phyloP scores from a whole-genome alignment of 1,140 invertebrate genomes.

The Heliconius eleuchia region DNA sequence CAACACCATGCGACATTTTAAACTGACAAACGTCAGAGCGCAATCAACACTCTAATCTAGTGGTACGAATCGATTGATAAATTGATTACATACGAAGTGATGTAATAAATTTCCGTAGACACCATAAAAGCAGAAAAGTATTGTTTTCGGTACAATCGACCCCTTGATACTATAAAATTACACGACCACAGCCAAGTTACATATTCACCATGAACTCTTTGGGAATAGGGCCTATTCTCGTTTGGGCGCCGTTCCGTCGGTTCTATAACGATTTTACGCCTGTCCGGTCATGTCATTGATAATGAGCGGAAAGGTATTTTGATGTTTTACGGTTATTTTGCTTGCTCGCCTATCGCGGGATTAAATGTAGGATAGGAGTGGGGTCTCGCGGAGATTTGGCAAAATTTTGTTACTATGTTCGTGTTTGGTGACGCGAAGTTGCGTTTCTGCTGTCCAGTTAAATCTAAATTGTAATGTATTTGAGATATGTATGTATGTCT shows the following conservation, averaged over 20 bases:
- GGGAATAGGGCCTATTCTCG: conserved; percentile 14
- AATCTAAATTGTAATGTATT: background rate
- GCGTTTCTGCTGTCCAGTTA: background rate
- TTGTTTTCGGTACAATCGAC: conserved; percentile 35
- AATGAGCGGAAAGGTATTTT: conserved; percentile 49
- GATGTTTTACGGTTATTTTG: conserved; percentile 44
- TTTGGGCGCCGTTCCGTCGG: background rate
- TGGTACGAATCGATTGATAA: conserved; percentile 39
- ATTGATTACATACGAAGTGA: conserved; percentile 41
- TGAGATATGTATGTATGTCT: background rate
- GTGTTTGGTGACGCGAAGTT: conserved; percentile 4
- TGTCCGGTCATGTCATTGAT: conserved; percentile 49
- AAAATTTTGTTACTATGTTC: conserved; percentile 23
- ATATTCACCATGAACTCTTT: background rate
- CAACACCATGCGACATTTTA: background rate
- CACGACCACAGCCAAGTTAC: background rate
- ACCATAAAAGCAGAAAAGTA: conserved; percentile 36
- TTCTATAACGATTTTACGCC: conserved; percentile 44
- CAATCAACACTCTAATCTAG: conserved; percentile 3
- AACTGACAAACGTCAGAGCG: background rate
- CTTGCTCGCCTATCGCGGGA: conserved; percentile 35
- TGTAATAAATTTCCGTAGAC: conserved; percentile 39
- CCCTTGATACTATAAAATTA: background rate
- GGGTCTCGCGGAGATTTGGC: conserved; percentile 6
- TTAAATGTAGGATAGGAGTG: conserved; percentile 34